These are phyloP conservation scores for Cactoblastis cactorum DNA, from an alignment of 2,888 invertebrate genomes.

Conservation along the genomic window DNA sequence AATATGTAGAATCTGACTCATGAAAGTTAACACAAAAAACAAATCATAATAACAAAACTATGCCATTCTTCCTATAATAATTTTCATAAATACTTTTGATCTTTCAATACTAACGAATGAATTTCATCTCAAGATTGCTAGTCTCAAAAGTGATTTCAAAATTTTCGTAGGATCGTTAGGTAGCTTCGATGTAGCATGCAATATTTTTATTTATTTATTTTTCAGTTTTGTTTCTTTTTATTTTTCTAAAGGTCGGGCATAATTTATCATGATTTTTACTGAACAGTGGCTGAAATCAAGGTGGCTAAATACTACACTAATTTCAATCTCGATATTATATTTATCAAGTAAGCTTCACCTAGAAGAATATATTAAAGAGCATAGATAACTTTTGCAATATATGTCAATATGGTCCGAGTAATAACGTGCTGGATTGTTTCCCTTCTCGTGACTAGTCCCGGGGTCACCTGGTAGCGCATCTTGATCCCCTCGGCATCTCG, in stretches of 20 bases:
- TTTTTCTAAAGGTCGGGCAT: conserved; percentile 11
- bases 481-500: conserved; percentile 95
- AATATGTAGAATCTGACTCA: conserved; percentile 31
- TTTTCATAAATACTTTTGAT: background rate
- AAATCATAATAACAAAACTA: conserved; percentile 15
- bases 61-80: conserved; percentile 10
- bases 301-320: conserved; percentile 12
- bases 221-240: background rate
- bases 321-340: background rate
- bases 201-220: conserved; percentile 8
- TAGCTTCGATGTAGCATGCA: conserved; percentile 15
- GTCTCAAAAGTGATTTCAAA: conserved; percentile 58
- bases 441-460: conserved; percentile 83
- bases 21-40: conserved; percentile 26
- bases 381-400: background rate
- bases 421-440: conserved; percentile 30
- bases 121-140: conserved; percentile 64
- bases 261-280: conserved; percentile 13
- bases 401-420: conserved; percentile 2
- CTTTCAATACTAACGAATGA: conserved; percentile 31
- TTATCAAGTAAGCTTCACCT: background rate
- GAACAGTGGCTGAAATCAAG: conserved; percentile 16
- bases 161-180: conserved; percentile 7
- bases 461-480: conserved; percentile 94
- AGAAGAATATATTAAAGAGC: background rate